Base-by-base conservation (phyloP, 1,140 invertebrate species). In the Trissolcus basalis region DNA sequence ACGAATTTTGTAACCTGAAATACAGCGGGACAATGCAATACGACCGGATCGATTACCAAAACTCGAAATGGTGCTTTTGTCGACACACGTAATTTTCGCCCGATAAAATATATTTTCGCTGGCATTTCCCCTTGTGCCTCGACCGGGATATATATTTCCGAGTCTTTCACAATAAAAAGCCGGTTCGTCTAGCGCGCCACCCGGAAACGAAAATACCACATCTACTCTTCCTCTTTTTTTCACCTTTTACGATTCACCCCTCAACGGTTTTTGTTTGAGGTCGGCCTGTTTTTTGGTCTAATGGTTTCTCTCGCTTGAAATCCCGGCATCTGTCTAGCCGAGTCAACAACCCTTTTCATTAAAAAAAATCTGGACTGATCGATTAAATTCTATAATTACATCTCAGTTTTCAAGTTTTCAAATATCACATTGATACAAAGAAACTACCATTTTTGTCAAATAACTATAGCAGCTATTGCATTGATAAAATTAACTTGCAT, bases 231-330 rank as follows among this genome's bases (percentile, higher is more conserved):
- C 77, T 75, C 72, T 72, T 80, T 78, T 80, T 75, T 79, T 75
- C 67, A 77, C 70, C 65, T 75, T 74, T 77, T 76, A 74, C 59
- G 77, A 73, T 75, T 73, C 69, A 74, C 80, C 80, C 74, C 77
- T 78, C 58, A 68, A 76, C 59, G 67, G 74, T 79, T 80, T 80
- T 81, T 85, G 81, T 84, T 85, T 81, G 78, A 81, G 78, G 73
- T 80, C 72, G 56, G 71, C 78, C 73, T 80, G 77, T 77, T 80
- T 80, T 69, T 70, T 74, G 74, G 59, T 80, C 81, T 87, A 86
- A 86, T 87, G 75, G 82, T 87, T 84, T 85, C 76, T 84, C 77
- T 86, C 83, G 82, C 80, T 85, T 78, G 63, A 73, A 61, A 60
- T 77, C 16, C 63, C 51, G 68, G 75, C 75, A 77, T 77, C 69